Base-by-base conservation (phyloP, 2,113 vertebrate species). In the Panthera uncia region DNA sequence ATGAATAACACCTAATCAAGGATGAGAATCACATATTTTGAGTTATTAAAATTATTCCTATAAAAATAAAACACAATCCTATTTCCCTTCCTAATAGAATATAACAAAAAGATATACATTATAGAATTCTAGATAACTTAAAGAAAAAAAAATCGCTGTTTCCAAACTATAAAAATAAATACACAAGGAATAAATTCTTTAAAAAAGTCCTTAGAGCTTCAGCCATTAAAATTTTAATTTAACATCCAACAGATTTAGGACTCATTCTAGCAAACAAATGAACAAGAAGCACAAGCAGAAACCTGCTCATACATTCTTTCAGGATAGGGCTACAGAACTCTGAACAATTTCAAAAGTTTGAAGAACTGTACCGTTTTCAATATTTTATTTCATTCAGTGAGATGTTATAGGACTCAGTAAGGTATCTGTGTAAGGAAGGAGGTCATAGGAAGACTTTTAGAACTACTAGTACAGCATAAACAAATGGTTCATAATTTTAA, bases 41-140 rank as follows among this genome's bases (percentile, higher is more conserved):
- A 23, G 16, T 61, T 80, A 78, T 69, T 88, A 93, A 96, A 94
- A 90, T 50, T 12, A 80, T 5, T 88, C 13, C 92, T 18, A 94
- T 8, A 76, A 68, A 68, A 55, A 74, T 48, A 23, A 80, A 82
- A 38, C 63, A 55, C 3, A 50, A 94, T n/a, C 11, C 36, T 89
- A 79, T 50, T 80, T 85, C 50, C 68, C 57, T 74, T 94, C 48
- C 63, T 65, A 85, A 48, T 19, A n/a, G 45, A 94, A 78, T 18
- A 71, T 36, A 88, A 79, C 52, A 61, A 45, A 89, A 96, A 94
- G 45, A 33, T 87, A 86, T 74, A 57, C 38, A 63, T n/a, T 89
- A 48, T 69, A 80, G 36, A 92, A 79, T 71, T 85, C 71, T 21
- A 79, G n/a, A 7, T 66, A 31, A 79, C 2, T 45, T 82, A 85